Conservation (phyloP, 2,797 vertebrate species). For the Epinephelus malabaricus region DNA sequence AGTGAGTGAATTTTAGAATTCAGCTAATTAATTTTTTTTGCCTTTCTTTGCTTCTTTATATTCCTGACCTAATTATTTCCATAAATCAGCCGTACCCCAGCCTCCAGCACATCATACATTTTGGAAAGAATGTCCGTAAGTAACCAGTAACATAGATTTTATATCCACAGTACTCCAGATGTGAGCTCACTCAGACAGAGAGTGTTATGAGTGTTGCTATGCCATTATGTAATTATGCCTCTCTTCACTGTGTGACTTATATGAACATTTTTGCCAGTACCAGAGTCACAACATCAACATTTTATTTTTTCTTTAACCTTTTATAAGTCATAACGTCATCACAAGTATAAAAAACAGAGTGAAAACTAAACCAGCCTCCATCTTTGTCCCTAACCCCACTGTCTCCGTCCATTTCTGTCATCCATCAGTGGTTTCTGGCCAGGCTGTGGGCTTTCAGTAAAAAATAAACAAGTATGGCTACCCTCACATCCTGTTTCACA, state of each 20-base stretch:
- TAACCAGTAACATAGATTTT: background rate
- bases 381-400: constrained; percentile 12
- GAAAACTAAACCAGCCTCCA: constrained; percentile 4
- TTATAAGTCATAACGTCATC: constrained; percentile 18
- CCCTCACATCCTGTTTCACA: constrained; percentile 71
- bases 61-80: background rate
- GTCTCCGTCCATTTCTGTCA: constrained; percentile 43
- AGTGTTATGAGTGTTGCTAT: background rate
- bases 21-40: background rate
- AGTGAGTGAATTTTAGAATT: no score
- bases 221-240: background rate
- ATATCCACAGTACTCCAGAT: background rate
- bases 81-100: background rate
- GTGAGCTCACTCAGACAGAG: no score
- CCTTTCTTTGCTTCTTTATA: background rate
- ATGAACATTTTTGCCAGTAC: background rate
- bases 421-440: constrained; percentile 34
- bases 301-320: background rate
- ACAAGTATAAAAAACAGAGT: background rate
- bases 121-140: background rate
- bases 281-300: background rate
- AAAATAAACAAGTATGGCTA: constrained; percentile 67
- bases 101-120: background rate
- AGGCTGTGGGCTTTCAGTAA: constrained; percentile 40
- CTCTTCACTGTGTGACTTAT: no score